These are phyloP conservation scores for Loriculus beryllinus DNA, from an alignment of 2,797 vertebrate genomes.

Conservation along the genomic window DNA sequence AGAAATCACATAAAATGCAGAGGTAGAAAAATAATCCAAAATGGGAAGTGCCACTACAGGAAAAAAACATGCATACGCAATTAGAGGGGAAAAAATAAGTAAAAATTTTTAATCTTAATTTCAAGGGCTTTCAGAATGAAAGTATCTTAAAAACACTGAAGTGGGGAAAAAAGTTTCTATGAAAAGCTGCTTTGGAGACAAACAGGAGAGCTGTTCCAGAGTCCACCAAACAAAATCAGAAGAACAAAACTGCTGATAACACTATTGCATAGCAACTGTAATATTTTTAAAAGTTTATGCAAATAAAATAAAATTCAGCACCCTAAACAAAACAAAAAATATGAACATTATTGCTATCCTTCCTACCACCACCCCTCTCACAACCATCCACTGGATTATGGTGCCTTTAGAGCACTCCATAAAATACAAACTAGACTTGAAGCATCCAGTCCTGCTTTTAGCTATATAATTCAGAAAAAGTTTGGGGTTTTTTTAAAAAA, in stretches of 20 bases:
- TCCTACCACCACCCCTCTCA: neutral
- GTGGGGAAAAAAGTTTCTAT: neutral
- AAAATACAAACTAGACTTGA: neutral
- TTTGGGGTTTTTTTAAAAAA: neutral
- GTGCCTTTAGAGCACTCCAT: neutral
- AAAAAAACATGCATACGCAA: neutral
- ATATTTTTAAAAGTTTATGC: neutral
- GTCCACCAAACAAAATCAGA: neutral
- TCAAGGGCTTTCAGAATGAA: neutral
- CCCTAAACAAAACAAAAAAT: neutral
- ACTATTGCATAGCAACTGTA: neutral
- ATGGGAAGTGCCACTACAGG: neutral
- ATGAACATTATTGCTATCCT: neutral
- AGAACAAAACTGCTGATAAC: neutral
- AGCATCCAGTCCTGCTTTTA: neutral
- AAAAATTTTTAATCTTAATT: neutral
- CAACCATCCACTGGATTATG: neutral
- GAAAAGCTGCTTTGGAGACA: neutral
- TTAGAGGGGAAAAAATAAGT: neutral
- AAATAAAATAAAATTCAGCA: neutral
- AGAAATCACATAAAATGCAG: constrained; percentile 29
- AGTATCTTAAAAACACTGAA: neutral
- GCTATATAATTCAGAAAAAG: neutral
- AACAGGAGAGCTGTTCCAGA: neutral
- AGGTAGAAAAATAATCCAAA: constrained; percentile 27